Evolutionary conservation across 2,113 vertebrate genomes (phyloP), one percentile per base, ranked within the genome.

Genomic region (Ochotona princeps): DNA sequence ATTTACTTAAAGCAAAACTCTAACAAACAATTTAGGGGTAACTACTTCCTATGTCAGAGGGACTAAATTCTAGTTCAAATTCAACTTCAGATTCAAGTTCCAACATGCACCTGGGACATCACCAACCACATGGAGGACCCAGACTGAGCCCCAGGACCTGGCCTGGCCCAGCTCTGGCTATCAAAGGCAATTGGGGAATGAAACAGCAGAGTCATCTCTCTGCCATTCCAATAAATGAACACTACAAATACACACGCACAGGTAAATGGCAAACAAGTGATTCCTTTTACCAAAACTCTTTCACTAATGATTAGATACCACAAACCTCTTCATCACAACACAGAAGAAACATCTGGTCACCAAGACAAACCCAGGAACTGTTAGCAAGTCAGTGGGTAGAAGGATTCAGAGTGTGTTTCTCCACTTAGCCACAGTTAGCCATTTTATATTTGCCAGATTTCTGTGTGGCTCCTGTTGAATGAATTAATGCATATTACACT

Each of bases 331-430:
- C 81, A 70, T 66, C 21, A 49, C 49, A 82, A 66, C 44, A 6
- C 38, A 81, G 38, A 72, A 69, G 63, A 69, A 95, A 90, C 51
- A 95, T 49, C 75, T 92, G 75, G n/a, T 93, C 76, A 20, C 38
- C 9, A 5, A 93, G 78, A 66, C 11, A 15, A 70, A 83, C 72
- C 67, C 38, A 44, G 74, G 44, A 89, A 67, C 47, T 20, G 72
- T 84, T 28, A 76, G 25, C 2, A 10, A 83, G 20, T 32, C 49
- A n/a, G 38, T 44, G 38, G 21, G 54, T 9, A 44, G 28, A 65
- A 92, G 18, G 32, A 32, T 57, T 14, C 32, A 38, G 70, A 72
- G 13, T 0, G 3, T 30, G 44, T 30, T 23, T 70, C 67, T 92
- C 47, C 44, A 60, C 44, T 82, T 75, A 72, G 54, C 44, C 73